Conservation (phyloP, 2,113 vertebrate genomes). For the Laticauda colubrina region DNA sequence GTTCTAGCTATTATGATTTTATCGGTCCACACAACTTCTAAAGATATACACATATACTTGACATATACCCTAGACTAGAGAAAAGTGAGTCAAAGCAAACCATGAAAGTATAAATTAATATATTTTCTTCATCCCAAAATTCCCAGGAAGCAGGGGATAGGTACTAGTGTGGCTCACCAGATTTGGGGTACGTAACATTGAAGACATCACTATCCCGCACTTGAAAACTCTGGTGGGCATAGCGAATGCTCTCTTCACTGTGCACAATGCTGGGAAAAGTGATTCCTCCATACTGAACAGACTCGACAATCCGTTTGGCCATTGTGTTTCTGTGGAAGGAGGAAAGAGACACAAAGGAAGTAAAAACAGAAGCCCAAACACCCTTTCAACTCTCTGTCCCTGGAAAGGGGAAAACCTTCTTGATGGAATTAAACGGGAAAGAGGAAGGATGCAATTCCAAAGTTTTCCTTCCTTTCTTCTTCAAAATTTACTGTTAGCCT, state of each 20-base stretch:
- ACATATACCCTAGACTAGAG: not conserved
- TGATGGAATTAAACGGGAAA: not conserved
- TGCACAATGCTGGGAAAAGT: not conserved
- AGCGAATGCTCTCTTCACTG: not conserved
- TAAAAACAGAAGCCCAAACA: not conserved
- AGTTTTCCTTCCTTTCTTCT: no score
- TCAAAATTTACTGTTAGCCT: not conserved
- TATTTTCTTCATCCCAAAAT: not conserved
- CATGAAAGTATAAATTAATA: not conserved
- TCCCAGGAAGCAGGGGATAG: not conserved
- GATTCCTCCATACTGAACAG: not conserved
- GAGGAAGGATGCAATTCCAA: not conserved
- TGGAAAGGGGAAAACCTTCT: not conserved
- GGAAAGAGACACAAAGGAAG: not conserved
- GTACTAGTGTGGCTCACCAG: not conserved
- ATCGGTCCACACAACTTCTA: no score
- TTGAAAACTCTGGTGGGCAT: not conserved
- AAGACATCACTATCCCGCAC: conserved; percentile 1
- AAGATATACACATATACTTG: not conserved
- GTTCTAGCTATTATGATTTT: not conserved
- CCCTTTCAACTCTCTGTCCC: not conserved
- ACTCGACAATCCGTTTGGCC: not conserved
- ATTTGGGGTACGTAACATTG: conserved; percentile 8
- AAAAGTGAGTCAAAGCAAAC: not conserved
- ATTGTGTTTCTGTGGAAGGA: not conserved